These are phyloP conservation scores for Campoletis raptor DNA, from an alignment of 2,888 invertebrate genomes.

Conservation along the genomic window DNA sequence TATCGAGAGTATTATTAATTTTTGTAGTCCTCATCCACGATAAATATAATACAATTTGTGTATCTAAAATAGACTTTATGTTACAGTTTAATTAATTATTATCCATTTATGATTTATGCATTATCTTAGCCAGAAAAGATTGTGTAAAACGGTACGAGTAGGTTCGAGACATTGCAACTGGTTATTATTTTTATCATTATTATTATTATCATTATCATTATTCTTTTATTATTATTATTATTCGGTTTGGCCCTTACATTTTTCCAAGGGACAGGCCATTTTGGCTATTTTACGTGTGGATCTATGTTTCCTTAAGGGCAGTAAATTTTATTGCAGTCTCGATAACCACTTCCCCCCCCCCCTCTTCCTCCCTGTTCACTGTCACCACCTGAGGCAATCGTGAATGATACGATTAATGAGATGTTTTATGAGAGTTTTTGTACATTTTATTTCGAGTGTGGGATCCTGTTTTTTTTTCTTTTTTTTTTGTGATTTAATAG, in stretches of 20 bases:
- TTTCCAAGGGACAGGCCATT: constrained; percentile 35
- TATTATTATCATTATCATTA: background rate
- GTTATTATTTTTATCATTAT: constrained; percentile 8
- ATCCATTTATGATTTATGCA: constrained; percentile 58
- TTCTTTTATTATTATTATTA: background rate
- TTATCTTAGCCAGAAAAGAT: constrained; percentile 58
- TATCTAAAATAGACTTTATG: constrained; percentile 70
- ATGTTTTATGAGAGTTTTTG: constrained; percentile 56
- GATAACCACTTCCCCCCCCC: background rate
- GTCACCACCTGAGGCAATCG: constrained; percentile 3
- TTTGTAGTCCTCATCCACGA: constrained; percentile 18
- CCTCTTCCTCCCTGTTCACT: background rate
- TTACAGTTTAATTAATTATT: constrained; percentile 60
- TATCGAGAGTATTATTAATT: constrained; percentile 33
- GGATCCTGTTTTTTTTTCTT: background rate
- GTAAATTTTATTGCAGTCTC: constrained; percentile 58
- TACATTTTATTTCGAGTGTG: constrained; percentile 48
- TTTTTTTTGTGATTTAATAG: constrained; percentile 9
- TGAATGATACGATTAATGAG: constrained; percentile 21
- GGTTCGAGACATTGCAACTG: constrained; percentile 63
- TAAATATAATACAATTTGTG: constrained; percentile 64
- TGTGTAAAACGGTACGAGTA: constrained; percentile 42
- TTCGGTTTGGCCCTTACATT: constrained; percentile 7
- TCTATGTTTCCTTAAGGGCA: constrained; percentile 37
- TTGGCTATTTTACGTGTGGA: constrained; percentile 17